Conservation (phyloP, 2,888 invertebrate species). For the Ferdinandea cuprea region DNA sequence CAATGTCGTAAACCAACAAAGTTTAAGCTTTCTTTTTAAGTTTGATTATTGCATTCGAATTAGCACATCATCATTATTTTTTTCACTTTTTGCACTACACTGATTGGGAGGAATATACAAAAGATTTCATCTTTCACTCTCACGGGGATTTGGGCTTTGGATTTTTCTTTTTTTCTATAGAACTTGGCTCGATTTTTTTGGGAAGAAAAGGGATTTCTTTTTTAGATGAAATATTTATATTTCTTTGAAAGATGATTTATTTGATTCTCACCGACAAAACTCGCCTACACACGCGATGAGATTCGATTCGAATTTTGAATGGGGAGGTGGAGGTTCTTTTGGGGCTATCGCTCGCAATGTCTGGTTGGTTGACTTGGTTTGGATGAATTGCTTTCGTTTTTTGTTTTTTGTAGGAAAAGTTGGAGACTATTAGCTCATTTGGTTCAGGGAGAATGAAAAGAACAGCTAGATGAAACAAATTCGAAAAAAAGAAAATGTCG, state of each 20-base stretch:
- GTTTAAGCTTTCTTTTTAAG: background rate
- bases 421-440: conserved; percentile 33
- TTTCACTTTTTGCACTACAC: conserved; percentile 14
- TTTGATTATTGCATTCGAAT: conserved; percentile 1
- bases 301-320: conserved; percentile 55
- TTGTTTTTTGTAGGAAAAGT: conserved; percentile 11
- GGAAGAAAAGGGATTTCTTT: background rate
- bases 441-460: conserved; percentile 18
- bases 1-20: conserved; percentile 16
- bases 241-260: background rate
- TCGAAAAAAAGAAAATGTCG: conserved; percentile 8
- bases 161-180: conserved; percentile 18
- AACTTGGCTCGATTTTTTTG: background rate
- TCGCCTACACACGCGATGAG: conserved; percentile 41
- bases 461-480: background rate
- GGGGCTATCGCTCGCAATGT: background rate
- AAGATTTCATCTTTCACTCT: conserved; percentile 50
- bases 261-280: conserved; percentile 2
- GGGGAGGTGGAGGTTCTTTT: background rate
- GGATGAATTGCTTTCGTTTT: conserved; percentile 21
- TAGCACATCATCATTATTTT: too few species aligned
- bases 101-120: conserved; percentile 7
- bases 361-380: conserved; percentile 9
- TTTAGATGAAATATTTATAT: too few species aligned
- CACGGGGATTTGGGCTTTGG: conserved; percentile 18